phyloP scores from a whole-genome alignment of 2,797 vertebrate genomes.

The Gallinago nigripennis region DNA sequence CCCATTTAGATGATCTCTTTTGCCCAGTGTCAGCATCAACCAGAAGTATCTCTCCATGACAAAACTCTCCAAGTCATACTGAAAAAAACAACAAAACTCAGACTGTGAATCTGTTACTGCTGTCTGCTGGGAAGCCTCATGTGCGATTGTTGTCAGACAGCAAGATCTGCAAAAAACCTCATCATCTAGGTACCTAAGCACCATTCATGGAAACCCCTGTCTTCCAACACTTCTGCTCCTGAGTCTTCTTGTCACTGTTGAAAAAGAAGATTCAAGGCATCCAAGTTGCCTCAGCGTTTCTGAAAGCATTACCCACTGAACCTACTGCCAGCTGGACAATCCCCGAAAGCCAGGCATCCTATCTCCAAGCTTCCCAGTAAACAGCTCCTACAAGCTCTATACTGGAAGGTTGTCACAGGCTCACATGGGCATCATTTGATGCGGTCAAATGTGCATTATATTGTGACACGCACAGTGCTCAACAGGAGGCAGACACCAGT shows the following conservation, averaged over 20 bases:
- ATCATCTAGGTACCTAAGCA: neutral
- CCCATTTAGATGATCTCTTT: neutral
- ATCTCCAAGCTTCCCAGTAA: neutral
- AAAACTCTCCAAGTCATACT: neutral
- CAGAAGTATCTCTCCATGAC: neutral
- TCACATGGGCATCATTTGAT: neutral
- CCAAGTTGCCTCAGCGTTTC: neutral
- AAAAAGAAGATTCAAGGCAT: neutral
- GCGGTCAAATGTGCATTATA: neutral
- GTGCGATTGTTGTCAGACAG: neutral
- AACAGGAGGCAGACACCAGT: neutral
- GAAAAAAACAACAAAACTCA: neutral
- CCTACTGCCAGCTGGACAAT: neutral
- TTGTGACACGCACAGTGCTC: neutral
- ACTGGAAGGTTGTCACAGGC: neutral
- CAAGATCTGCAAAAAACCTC: neutral
- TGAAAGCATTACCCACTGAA: neutral
- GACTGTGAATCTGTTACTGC: neutral
- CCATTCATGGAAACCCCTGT: neutral
- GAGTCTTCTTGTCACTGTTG: neutral
- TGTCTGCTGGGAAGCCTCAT: neutral
- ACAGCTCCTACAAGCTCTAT: neutral
- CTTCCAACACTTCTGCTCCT: neutral
- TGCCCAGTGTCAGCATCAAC: neutral
- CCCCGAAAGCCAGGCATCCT: fast-evolving